These are phyloP conservation scores for Solen grandis DNA, from an alignment of 1,140 invertebrate species.

Conservation along the genomic window DNA sequence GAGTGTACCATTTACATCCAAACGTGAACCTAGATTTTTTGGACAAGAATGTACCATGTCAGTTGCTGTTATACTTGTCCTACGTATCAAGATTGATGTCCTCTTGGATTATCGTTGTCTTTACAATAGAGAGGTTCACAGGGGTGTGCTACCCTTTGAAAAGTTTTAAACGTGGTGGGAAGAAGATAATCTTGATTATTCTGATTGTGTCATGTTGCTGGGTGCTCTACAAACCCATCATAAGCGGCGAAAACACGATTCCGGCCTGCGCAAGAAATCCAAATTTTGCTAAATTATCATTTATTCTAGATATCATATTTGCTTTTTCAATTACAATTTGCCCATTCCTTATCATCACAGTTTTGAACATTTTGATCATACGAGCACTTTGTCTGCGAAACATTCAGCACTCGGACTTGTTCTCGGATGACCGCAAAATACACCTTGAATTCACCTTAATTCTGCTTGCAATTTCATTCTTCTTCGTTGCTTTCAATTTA, in stretches of 20 bases:
- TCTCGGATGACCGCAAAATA: slow-evolving; percentile 56
- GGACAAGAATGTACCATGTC: slow-evolving; percentile 66
- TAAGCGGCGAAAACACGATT: slow-evolving; percentile 58
- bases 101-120: slow-evolving; percentile 73
- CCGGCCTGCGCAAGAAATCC: slow-evolving; percentile 53
- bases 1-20: slow-evolving; percentile 43
- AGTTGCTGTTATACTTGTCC: slow-evolving; percentile 66
- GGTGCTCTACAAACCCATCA: slow-evolving; percentile 67
- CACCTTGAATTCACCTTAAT: slow-evolving; percentile 67
- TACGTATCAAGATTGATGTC: slow-evolving; percentile 72
- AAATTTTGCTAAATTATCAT: slow-evolving; percentile 54
- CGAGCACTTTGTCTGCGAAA: slow-evolving; percentile 62
- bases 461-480: slow-evolving; percentile 66
- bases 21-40: slow-evolving; percentile 45
- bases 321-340: slow-evolving; percentile 64
- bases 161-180: slow-evolving; percentile 41
- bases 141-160: slow-evolving; percentile 66
- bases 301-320: slow-evolving; percentile 64
- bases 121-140: slow-evolving; percentile 74
- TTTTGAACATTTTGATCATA: slow-evolving; percentile 65
- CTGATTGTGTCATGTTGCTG: slow-evolving; percentile 48
- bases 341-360: slow-evolving; percentile 64
- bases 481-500: slow-evolving; percentile 67
- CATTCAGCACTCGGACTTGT: slow-evolving; percentile 25
- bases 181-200: slow-evolving; percentile 58